Conservation (phyloP, 2,797 vertebrate species). For the Gymnothorax reevesii region DNA sequence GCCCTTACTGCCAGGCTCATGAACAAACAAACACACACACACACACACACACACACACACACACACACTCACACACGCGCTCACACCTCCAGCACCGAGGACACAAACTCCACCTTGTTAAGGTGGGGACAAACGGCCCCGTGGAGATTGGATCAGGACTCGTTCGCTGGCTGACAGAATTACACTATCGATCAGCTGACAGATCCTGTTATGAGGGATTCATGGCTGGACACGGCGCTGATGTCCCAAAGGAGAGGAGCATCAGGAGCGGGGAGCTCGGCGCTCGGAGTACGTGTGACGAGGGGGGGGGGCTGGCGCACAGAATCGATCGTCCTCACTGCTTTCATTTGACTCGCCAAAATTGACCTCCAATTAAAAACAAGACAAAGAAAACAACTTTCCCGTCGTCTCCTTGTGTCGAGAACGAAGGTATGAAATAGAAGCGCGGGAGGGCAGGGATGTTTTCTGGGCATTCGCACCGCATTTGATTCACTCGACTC, state of each 20-base stretch:
- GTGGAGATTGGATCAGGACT: constrained; percentile 71
- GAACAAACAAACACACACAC: constrained; percentile 31
- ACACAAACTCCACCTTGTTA: constrained; percentile 64
- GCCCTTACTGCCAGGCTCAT: no score
- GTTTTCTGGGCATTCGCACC: background rate
- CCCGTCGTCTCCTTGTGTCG: background rate
- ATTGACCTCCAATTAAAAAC: background rate
- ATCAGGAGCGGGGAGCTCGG: constrained; percentile 49
- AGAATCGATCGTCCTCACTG: constrained; percentile 67
- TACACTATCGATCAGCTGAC: constrained; percentile 81
- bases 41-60: constrained; percentile 34
- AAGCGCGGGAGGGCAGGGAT: no score
- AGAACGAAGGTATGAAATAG: no score
- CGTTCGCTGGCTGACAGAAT: constrained; percentile 69
- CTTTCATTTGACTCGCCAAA: constrained; percentile 30
- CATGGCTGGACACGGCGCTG: constrained; percentile 60
- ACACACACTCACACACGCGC: constrained; percentile 7
- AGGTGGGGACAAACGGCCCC: constrained; percentile 55
- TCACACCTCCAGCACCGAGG: constrained; percentile 54
- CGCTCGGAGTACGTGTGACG: constrained; percentile 60
- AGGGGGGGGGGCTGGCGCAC: constrained; percentile 56
- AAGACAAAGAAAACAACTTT: background rate
- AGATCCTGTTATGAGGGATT: constrained; percentile 78
- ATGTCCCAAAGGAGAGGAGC: constrained; percentile 47
- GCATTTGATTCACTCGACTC: background rate